A percentile compares a stretch with the other conserved stretches of the same genome.
phyloP scores from a whole-genome alignment of 1,140 invertebrate genomes.

The Delia radicum region DNA sequence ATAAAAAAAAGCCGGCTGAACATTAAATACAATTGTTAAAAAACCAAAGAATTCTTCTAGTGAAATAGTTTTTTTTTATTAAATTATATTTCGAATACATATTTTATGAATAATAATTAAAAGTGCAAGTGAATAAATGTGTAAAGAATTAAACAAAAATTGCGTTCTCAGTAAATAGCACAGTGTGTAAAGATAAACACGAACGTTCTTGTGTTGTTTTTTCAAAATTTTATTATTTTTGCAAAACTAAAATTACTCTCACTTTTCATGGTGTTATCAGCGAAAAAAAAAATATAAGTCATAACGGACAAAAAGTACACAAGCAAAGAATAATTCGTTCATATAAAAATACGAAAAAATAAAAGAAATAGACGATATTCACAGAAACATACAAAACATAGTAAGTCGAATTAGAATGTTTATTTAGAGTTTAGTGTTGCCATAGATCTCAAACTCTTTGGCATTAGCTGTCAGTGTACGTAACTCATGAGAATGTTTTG shows the following conservation, averaged over 20 bases:
- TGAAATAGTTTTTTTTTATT: background rate
- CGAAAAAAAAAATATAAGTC: background rate
- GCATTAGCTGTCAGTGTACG: too few relatives aligned
- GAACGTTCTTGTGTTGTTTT: background rate
- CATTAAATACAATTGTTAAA: background rate
- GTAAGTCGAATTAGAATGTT: too few relatives aligned
- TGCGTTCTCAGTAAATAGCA: too few relatives aligned
- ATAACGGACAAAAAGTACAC: background rate
- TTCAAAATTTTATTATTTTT: too few relatives aligned
- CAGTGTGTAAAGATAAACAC: background rate
- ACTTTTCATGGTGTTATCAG: conserved; percentile 19
- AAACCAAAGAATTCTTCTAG: background rate
- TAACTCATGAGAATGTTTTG: too few relatives aligned
- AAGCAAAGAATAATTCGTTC: background rate
- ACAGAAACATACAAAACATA: background rate
- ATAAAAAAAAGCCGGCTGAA: background rate
- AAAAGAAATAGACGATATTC: background rate
- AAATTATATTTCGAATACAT: too few relatives aligned
- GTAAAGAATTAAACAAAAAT: too few relatives aligned
- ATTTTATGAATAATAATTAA: too few relatives aligned
- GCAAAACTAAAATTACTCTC: conserved; percentile 8
- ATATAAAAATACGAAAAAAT: background rate
- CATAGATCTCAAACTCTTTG: too few relatives aligned
- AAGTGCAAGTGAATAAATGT: too few relatives aligned
- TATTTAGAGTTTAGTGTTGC: background rate